phyloP scores from a whole-genome alignment of 2,797 vertebrate species.

The Vespertilio murinus region DNA sequence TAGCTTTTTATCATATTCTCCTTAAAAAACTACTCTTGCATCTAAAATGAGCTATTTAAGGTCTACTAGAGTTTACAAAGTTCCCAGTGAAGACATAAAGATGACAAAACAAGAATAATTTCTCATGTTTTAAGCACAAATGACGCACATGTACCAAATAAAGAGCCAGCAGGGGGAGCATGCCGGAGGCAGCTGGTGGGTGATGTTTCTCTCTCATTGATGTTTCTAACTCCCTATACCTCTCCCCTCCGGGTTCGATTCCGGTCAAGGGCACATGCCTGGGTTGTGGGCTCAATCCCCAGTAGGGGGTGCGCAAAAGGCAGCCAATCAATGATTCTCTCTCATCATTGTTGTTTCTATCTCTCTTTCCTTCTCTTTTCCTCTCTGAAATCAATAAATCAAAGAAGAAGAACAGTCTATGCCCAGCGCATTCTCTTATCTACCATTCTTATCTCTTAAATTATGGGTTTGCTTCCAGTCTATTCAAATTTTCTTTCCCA shows the following conservation, averaged over 20 bases:
- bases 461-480: not conserved
- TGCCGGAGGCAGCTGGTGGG: no score
- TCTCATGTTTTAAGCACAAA: not conserved
- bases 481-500: conserved; percentile 36
- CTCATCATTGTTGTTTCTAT: no score
- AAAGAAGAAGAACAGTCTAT: not conserved
- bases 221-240: no score
- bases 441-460: not conserved
- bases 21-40: not conserved
- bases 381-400: no score
- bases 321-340: no score
- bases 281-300: no score
- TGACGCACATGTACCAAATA: not conserved
- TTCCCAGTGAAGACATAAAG: conserved; percentile 6
- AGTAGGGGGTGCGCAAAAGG: no score
- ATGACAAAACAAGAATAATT: conserved; percentile 4
- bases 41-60: not conserved
- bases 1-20: not conserved
- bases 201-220: no score
- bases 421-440: not conserved
- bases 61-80: not conserved
- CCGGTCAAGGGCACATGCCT: no score
- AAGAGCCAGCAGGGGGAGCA: not conserved
- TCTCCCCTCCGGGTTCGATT: no score
- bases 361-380: no score